Percentiles rank a stretch among this genome's conserved stretches.
These are phyloP conservation scores for Thymelicus lineola DNA, from an alignment of 2,888 invertebrate genomes.

Conservation along the genomic window DNA sequence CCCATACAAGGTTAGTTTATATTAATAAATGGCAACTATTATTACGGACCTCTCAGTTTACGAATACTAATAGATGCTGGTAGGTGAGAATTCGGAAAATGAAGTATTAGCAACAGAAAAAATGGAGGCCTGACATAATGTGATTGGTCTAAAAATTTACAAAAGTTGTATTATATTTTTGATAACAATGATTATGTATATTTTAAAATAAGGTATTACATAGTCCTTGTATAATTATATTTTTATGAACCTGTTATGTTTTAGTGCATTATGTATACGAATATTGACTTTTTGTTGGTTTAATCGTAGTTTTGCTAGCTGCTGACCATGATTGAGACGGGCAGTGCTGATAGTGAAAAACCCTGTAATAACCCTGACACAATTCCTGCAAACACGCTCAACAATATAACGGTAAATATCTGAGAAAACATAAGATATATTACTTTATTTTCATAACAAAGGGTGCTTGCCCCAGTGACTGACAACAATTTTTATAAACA, in stretches of 20 bases:
- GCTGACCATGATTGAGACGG: conserved; percentile 73
- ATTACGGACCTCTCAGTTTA: no score
- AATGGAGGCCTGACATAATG: conserved; percentile 64
- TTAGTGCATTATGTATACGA: conserved; percentile 6
- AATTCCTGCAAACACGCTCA: conserved; percentile 9
- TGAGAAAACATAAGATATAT: background rate
- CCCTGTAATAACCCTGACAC: conserved; percentile 48
- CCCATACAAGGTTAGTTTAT: no score
- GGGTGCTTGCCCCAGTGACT: background rate
- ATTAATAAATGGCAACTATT: no score
- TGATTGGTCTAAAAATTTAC: conserved; percentile 72
- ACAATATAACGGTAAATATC: conserved; percentile 25
- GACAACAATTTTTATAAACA: background rate
- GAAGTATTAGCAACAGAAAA: conserved; percentile 20
- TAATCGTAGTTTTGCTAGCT: conserved; percentile 49
- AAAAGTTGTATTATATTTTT: conserved; percentile 71
- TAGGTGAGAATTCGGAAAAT: conserved; percentile 21
- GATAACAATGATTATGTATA: conserved; percentile 70
- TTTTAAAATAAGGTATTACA: conserved; percentile 67
- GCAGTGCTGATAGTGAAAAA: conserved; percentile 63
- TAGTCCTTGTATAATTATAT: conserved; percentile 36
- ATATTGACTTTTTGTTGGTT: conserved; percentile 10
- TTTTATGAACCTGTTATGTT: conserved; percentile 16
- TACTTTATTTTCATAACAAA: background rate
- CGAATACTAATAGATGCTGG: conserved; percentile 20